Evolutionary conservation across 2,888 invertebrate species (phyloP), one percentile per base, ranked within the genome.

Genomic region (Latrodectus hesperus): DNA sequence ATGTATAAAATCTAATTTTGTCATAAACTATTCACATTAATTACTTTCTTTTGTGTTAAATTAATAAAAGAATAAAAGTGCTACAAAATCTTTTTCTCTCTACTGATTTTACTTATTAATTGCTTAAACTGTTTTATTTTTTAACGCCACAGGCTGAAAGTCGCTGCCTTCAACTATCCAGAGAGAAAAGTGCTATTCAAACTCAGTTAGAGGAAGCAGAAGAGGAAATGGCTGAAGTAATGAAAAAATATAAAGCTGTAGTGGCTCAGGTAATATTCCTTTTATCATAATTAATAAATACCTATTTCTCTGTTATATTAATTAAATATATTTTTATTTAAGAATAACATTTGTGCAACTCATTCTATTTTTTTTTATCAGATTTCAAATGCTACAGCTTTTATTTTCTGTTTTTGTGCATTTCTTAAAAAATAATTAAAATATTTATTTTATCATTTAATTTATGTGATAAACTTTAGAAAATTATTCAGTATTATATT

Each of bases 171-270:
- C 91, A 93, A 0, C 94, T 96, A 3, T 94, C 94, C 84, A 93
- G 98, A 10, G 98, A 98, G 92, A 95, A 96, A 17, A 94, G 95
- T 22, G 96, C 97, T 82, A 93, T 97, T 16, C 94, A 96, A 90
- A 95, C 96, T 11, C 96, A 96, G 92, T 93, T 98, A 17, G 98
- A 98, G 91, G 98, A 98, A 91, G 96, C 97, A 75, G 98, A 98
- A 92, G 98, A 98, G 91, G 98, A 98, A 92, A 94, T 97, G 83
- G 95, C 96, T 0, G 97, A 97, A 92, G 94, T 98, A 14, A 94
- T 98, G 93, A 98, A 97, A 93, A 98, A 98, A 92, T 98, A 98
- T 93, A 96, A 97, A 90, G 94, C 96, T 3, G 95, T 96, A 51
- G 97, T 98, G 1, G 96, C 96, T 91, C 97, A 98, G 91, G 94